Base-by-base conservation (phyloP, 1,140 invertebrate genomes). In the Drosophila sp. region DNA sequence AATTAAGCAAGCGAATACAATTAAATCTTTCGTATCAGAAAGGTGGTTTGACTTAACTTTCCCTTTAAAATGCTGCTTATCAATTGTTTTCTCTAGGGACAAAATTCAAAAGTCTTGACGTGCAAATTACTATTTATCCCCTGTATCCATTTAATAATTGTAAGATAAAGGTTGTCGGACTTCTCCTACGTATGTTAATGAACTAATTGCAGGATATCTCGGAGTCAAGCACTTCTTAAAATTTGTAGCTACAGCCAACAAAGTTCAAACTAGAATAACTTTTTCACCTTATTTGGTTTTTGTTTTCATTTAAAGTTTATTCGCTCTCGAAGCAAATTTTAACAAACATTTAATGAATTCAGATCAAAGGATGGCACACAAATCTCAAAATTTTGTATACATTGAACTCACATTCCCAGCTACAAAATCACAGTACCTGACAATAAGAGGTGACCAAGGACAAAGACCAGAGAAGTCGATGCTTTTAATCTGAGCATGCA, bases 1-100 rank as follows among this genome's bases (percentile, higher is more conserved):
- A 70, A 70, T 27, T 32, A 16, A 59, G 27, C 9, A 67, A 56
- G 72, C 46, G 36, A 50, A 62, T 29, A 21, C 36, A 76, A 50
- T 62, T 56, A 69, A 76, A 76, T 76, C 38, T 13, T 14, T 14
- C 3, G 7, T 57, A 18, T 18, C 2, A n/a, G 16, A 14, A 3
- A 29, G 0, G 36, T 38, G 0, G 6, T 36, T 41, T 7, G 11
- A 14, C 18, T 40, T 6, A 4, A 14, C 16, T 27, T 27, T 27
- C 18, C 18, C 9, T n/a, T 27, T n/a, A 3, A 18, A 43, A 6
- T 43, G 0, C 4, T 21, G 6, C 16, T 51, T 34, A 11, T 18
- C 16, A 38, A 38, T 36, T 36, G 34, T 41, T 25, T 40, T 5
- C n/a, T 11, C 16, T 18, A 34, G 13, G 13, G 6, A 2, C 40